Percentiles rank a stretch among this genome's conserved stretches.
Evolutionary conservation across 2,113 vertebrate genomes (phyloP).

Genomic region (Ursus arctos): DNA sequence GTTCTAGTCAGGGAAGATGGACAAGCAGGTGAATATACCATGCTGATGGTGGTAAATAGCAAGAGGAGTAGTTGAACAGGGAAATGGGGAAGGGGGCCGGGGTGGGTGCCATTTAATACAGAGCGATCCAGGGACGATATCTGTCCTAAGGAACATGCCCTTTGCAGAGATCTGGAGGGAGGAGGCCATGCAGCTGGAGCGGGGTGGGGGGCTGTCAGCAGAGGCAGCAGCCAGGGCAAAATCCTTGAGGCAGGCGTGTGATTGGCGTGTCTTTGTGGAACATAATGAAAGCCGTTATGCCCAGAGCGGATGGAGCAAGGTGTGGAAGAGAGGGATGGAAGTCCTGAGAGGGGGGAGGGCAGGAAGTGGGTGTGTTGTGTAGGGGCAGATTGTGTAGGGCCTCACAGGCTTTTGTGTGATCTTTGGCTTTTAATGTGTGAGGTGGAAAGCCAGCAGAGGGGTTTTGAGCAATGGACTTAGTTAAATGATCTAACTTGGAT

Average conservation of each 20-base stretch:
- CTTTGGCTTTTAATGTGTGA: not conserved
- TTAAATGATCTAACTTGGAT: not conserved
- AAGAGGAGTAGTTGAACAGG: not conserved
- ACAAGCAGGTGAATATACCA: not conserved
- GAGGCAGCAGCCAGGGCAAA: no score
- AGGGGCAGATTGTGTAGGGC: no score
- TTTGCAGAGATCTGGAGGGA: not conserved
- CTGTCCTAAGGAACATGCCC: fast-evolving
- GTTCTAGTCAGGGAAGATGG: not conserved
- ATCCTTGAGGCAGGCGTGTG: not conserved
- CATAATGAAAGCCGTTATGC: no score
- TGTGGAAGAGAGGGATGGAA: not conserved
- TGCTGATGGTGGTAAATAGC: not conserved
- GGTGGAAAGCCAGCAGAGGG: not conserved
- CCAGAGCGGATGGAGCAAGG: not conserved
- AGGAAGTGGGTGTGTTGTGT: not conserved
- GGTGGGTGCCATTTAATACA: not conserved
- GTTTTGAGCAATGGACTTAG: not conserved
- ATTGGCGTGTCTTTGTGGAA: not conserved
- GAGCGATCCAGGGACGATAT: not conserved
- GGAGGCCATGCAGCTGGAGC: not conserved
- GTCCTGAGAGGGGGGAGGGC: not conserved
- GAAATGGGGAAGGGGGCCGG: not conserved
- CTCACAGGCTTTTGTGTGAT: not conserved
- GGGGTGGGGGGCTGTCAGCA: not conserved